Evolutionary conservation across 2,797 vertebrate species (phyloP), one percentile per base, ranked within the genome.

Genomic region (Hirundo rustica): DNA sequence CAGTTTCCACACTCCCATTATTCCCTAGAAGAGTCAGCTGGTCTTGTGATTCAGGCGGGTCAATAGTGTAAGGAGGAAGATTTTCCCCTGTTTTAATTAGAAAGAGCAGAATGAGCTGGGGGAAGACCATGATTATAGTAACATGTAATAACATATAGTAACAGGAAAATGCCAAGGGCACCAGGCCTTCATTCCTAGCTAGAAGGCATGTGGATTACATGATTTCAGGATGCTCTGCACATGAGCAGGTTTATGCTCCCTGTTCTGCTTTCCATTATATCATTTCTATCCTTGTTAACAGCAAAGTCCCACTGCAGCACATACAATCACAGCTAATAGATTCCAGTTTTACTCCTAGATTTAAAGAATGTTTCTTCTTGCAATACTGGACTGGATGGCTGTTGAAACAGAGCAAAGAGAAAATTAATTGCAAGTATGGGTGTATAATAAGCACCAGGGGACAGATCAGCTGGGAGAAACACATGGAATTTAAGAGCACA

Each of bases 371-470:
- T 67, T 76, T 76, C 81, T 91, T 88, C 88, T 91, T 0, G 7
- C 70, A 94, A 5, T 78, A 48, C 74, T 40, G 78, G 76, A 55
- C 61, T 85, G 82, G 85, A 62, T 88, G 89, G 60, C 78, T 92
- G 87, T 36, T 94, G 93, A 95, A 96, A 95, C 70, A 54, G 72
- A 89, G 92, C 92, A 90, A 80, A 95, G 89, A 95, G 81, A 93
- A 79, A 94, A 93, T 95, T 96, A 97, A 95, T 96, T 89, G 85
- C 88, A 91, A 93, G 71, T 79, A 84, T 1, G 75, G 75, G 84
- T 93, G 55, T 95, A 85, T 86, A 83, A 94, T 97, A 97, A 96
- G 81, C 90, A 95, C 78, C 94, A 82, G 86, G 85, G 94, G 86
- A 94, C 89, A 92, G 67, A 95, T 95, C 90, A 95, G 71, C 78